Base-by-base conservation (phyloP, 2,113 vertebrate genomes). In the Neopipo cinnamomea region DNA sequence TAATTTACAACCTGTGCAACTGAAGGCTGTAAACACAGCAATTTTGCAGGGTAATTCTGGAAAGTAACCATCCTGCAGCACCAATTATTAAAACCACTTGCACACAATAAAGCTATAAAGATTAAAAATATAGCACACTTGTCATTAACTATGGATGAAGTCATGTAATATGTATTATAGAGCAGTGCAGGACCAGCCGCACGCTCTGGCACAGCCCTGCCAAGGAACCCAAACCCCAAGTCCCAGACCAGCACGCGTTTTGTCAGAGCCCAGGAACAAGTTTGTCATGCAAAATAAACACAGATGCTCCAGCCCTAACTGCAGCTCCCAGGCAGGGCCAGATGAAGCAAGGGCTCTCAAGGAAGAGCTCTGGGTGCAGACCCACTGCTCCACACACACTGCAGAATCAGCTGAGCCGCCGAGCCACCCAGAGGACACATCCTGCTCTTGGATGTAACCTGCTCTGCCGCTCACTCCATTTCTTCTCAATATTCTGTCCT, bases 21-120 rank as follows among this genome's bases (percentile, higher is more conserved):
- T 30, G 81, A 94, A 89, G 81, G 89, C 95, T 97, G 97, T 98
- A 97, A 98, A 98, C 91, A 95, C 93, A 97, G 98, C 98, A 96
- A 97, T 98, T 98, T 93, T 91, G 95, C 95, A 87, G 96, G 94
- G 93, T 70, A 95, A 97, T 98, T 97, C 83, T 96, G 95, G 96
- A 96, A 98, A 96, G 84, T 63, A 98, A 97, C 93, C 90, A 96
- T 96, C 95, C 94, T 96, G 96, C 96, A 97, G 97, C 93, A 98
- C 98, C 98, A 98, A 98, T 98, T 98, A 98, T 97, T 98, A 96
- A 98, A 98, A 94, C 97, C 97, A 97, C 98, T 98, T 89, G 92
- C 88, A 97, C 97, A 96, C 97, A 98, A 97, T 98, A 98, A 98
- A 96, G 97, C 98, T 88, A 97, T 98, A 98, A 98, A 98, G 97